phyloP scores from a whole-genome alignment of 2,888 invertebrate genomes.

The Alentia gelatinosa region DNA sequence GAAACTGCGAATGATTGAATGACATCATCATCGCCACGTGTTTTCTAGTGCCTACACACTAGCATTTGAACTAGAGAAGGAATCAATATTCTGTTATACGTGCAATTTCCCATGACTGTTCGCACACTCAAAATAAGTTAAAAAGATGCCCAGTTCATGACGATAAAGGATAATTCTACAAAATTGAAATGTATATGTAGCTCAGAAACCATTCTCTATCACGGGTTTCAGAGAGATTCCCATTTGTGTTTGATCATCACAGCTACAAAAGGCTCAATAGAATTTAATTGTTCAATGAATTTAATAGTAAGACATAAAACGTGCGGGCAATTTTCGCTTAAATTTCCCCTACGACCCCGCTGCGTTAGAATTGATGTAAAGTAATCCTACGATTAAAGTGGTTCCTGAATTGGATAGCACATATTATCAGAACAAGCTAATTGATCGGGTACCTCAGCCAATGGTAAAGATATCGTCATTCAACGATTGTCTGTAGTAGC shows the following conservation, averaged over 20 bases:
- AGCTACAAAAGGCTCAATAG: neutral
- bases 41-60: no score
- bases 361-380: neutral
- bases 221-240: constrained; percentile 48
- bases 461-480: neutral
- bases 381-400: no score
- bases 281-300: neutral
- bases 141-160: no score
- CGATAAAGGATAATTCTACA: neutral
- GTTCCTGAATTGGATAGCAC: neutral
- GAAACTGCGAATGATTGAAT: constrained; percentile 54
- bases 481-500: neutral
- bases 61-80: no score
- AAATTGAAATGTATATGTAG: neutral
- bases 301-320: neutral
- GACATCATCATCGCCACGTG: constrained; percentile 32
- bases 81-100: no score
- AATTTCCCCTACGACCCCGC: neutral
- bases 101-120: no score
- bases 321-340: no score
- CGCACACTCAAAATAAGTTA: no score
- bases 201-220: constrained; percentile 29
- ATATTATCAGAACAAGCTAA: neutral
- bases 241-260: constrained; percentile 30
- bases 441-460: neutral